Conservation (phyloP, 2,888 invertebrate genomes). For the Micoletzkya japonica region DNA sequence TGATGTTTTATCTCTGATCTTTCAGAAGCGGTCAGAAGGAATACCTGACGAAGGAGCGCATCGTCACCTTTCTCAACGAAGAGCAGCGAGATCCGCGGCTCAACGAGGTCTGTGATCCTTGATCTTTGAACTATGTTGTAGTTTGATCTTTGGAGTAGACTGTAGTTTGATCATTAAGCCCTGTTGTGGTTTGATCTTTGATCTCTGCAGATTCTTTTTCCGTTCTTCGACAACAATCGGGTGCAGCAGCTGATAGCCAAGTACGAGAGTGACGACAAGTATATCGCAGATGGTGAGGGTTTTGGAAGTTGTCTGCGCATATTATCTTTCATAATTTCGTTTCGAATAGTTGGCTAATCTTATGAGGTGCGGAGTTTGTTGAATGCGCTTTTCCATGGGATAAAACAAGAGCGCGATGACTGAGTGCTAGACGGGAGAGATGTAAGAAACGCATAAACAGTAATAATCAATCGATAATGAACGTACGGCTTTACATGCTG, state of each 20-base stretch:
- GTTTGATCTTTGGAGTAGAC: neutral
- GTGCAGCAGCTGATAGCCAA: constrained; percentile 88
- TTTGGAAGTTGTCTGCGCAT: neutral
- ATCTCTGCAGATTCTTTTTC: constrained; percentile 80
- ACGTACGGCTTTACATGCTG: too few species aligned
- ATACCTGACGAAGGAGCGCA: constrained; percentile 57
- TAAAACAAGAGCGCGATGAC: too few species aligned
- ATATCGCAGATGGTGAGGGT: constrained; percentile 47
- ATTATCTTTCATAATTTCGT: neutral
- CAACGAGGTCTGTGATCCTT: constrained; percentile 73
- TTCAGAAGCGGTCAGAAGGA: constrained; percentile 62
- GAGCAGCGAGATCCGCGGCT: constrained; percentile 96
- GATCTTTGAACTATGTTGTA: neutral
- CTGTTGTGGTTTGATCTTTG: neutral
- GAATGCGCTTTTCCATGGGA: neutral
- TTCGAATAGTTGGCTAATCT: neutral
- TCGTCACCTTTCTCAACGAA: constrained; percentile 64
- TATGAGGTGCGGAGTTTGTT: neutral
- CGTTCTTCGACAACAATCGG: constrained; percentile 90
- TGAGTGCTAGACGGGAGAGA: too few species aligned
- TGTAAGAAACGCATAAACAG: too few species aligned
- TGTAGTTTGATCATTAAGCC: too few species aligned
- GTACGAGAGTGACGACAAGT: constrained; percentile 69
- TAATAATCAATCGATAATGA: neutral
- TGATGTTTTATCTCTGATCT: neutral